Percentiles rank a stretch among this genome's conserved stretches.
Conservation (phyloP, 1,140 invertebrate species). For the Drosophila parabipectinata region DNA sequence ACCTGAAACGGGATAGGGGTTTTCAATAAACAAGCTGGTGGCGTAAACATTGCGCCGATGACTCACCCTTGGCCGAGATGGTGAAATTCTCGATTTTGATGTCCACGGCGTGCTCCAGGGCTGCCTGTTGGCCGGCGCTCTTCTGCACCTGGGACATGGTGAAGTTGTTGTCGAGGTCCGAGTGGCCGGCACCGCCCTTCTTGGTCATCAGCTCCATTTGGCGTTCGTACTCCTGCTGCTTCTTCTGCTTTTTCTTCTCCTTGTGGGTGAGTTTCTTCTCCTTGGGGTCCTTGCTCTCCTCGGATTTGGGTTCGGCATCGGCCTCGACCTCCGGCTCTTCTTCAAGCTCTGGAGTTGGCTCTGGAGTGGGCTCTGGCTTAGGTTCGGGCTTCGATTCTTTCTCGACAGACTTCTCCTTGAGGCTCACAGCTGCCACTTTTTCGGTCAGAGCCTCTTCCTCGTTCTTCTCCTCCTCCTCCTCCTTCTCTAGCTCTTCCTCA, state of each 20-base stretch:
- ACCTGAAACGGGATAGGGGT: slow-evolving; percentile 85
- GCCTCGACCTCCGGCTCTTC: not conserved
- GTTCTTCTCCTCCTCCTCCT: slow-evolving; percentile 22
- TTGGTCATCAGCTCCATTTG: slow-evolving; percentile 95
- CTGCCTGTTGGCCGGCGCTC: slow-evolving; percentile 91
- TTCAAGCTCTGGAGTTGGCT: slow-evolving; percentile 7
- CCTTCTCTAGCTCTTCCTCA: slow-evolving; percentile 55
- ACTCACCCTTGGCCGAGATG: slow-evolving; percentile 97
- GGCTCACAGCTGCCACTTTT: slow-evolving; percentile 17
- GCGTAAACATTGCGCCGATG: not conserved
- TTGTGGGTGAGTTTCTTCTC: slow-evolving; percentile 95
- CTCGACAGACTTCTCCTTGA: slow-evolving; percentile 20
- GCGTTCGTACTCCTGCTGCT: slow-evolving; percentile 95
- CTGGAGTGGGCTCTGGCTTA: slow-evolving; percentile 21
- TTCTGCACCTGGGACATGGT: slow-evolving; percentile 98
- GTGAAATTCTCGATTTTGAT: slow-evolving; percentile 99
- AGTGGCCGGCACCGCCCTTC: slow-evolving; percentile 94
- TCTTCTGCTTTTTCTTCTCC: slow-evolving; percentile 97
- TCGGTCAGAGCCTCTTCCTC: slow-evolving; percentile 8
- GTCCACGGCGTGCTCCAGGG: slow-evolving; percentile 97
- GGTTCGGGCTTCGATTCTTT: not conserved
- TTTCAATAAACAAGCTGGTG: not conserved
- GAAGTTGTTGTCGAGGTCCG: slow-evolving; percentile 96
- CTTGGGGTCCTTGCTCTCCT: slow-evolving; percentile 69
- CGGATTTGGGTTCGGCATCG: slow-evolving; percentile 45